Evolutionary conservation across 2,113 vertebrate genomes (phyloP), one percentile per base, ranked within the genome.

Genomic region (Nerophis lumbriciformis): DNA sequence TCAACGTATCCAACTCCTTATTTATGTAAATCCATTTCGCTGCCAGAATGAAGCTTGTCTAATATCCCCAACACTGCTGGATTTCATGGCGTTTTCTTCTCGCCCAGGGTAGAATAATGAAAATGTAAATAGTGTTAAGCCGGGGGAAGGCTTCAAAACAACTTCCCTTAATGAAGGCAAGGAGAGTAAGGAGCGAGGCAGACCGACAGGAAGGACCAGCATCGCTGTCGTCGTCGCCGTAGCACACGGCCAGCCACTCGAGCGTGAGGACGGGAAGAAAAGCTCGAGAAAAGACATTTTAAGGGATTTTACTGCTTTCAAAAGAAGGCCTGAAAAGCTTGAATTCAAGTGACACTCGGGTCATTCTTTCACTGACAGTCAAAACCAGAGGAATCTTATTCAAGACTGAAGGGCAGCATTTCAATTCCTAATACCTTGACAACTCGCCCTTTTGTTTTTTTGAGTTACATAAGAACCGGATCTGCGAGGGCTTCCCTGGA

Each of bases 41-140:
- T 76, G 83, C 77, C 84, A 83, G 85, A 87, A 87, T 82, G 84
- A 77, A 87, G 85, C 87, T 83, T 84, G 85, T 87, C 87, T 89
- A 89, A 88, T 87, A 84, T 89, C 82, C 80, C 65, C 69, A 87
- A 89, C 87, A 83, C 80, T 83, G 74, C 70, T 72, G 83, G 76
- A 87, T 87, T 89, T 89, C 82, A 89, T 84, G 83, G 74, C 79
- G 67, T 83, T 89, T 45, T 85, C 80, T 87, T 87, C 77, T 78
- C 56, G 80, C 85, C 84, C 84, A 83, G 82, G 69, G 77, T 71
- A 68, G 77, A 89, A 89, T 88, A 89, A 89, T 88, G 84, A 85
- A 87, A 87, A 87, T 89, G 87, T 87, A 87, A 88, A 89, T 87
- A 87, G 83, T 75, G 85, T 85, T 87, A 88, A 88, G 84, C 85